Conservation (phyloP, 2,113 vertebrate genomes). For the Paralichthys olivaceus region DNA sequence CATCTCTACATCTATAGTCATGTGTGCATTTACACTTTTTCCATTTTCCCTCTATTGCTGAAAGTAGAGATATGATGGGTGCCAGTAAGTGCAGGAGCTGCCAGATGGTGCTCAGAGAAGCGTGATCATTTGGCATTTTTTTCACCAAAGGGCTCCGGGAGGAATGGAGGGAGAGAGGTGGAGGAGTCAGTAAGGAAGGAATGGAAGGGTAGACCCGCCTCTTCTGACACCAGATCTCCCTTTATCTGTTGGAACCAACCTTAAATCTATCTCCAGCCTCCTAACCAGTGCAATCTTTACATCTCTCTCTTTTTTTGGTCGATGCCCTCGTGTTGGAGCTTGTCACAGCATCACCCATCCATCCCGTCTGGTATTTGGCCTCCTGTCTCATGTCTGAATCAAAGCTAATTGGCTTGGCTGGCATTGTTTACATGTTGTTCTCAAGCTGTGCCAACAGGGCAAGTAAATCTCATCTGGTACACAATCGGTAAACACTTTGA, state of each 20-base stretch:
- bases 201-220: conserved; percentile 29
- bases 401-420: conserved; percentile 71
- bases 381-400: conserved; percentile 66
- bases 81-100: conserved; percentile 72
- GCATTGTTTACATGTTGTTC: conserved; percentile 62
- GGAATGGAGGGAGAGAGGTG: conserved; percentile 36
- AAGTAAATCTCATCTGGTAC: conserved; percentile 59
- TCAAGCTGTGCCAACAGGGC: conserved; percentile 64
- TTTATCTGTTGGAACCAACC: conserved; percentile 11
- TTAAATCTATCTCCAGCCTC: background rate
- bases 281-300: conserved; percentile 2
- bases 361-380: conserved; percentile 54
- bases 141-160: conserved; percentile 71
- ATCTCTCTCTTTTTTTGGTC: background rate
- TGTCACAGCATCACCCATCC: conserved; percentile 13
- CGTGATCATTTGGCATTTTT: conserved; percentile 79
- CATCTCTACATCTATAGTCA: too few relatives aligned
- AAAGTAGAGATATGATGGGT: conserved; percentile 66
- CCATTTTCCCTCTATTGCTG: background rate
- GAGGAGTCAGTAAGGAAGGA: conserved; percentile 32
- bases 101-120: conserved; percentile 84
- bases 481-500: conserved; percentile 57
- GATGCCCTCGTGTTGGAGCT: conserved; percentile 16
- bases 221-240: background rate
- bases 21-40: background rate